Conservation (phyloP, 1,140 invertebrate species). For the Drosophila sucinea region DNA sequence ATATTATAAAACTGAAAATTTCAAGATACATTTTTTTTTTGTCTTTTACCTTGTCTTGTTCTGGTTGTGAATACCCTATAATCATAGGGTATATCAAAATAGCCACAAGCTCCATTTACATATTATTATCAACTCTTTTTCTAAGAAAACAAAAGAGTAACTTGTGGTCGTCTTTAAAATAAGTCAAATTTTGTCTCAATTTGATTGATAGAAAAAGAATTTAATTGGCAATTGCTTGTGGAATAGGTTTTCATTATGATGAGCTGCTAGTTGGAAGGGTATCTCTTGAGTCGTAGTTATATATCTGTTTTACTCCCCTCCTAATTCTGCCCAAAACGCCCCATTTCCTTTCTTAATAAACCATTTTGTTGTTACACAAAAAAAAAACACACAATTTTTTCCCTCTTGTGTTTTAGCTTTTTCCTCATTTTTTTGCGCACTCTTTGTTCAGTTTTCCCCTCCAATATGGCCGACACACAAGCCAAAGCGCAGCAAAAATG, state of each 20-base stretch:
- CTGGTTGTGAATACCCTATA: not conserved
- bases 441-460: conserved; percentile 47
- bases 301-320: not conserved
- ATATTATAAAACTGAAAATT: conserved; percentile 54
- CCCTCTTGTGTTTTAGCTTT: conserved; percentile 10
- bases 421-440: conserved; percentile 13
- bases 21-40: conserved; percentile 29
- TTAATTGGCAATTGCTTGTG: no score
- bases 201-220: no score
- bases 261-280: not conserved
- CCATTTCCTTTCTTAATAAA: conserved; percentile 68
- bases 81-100: not conserved
- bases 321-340: conserved; percentile 23
- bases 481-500: conserved; percentile 41
- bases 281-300: not conserved
- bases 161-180: no score
- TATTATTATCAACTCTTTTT: no score
- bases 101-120: no score
- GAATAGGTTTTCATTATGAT: no score
- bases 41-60: conserved; percentile 14
- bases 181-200: no score
- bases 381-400: conserved; percentile 46
- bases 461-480: conserved; percentile 53
- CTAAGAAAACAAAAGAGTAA: no score
- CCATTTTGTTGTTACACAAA: conserved; percentile 60